Evolutionary conservation across 2,797 vertebrate genomes (phyloP).

Genomic region (Anniella stebbinsi): DNA sequence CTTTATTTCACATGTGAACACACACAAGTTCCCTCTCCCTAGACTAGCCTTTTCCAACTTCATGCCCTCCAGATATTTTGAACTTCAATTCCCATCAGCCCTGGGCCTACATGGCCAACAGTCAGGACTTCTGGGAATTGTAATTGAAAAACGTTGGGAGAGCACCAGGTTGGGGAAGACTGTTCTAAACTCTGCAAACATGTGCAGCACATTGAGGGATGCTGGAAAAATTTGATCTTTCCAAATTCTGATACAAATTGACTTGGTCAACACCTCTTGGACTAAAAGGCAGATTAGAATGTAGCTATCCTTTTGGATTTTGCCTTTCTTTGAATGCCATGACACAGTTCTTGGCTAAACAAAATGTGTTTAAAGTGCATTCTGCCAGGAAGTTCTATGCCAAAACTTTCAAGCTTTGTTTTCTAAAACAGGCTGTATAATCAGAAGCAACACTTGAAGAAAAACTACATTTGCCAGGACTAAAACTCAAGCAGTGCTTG

Average conservation of each 20-base stretch:
- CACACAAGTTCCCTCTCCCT: not conserved
- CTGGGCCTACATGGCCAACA: too few species aligned
- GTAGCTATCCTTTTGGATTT: not conserved
- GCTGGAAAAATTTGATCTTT: not conserved
- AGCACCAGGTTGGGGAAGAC: too few species aligned
- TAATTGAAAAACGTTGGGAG: not conserved
- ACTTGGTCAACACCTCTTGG: not conserved
- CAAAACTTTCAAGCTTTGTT: not conserved
- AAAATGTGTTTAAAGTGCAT: not conserved
- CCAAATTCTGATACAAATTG: not conserved
- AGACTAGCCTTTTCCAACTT: too few species aligned
- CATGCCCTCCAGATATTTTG: not conserved
- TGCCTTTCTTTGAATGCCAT: not conserved
- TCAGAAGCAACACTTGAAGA: not conserved
- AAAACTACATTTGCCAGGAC: not conserved
- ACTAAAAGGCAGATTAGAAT: not conserved
- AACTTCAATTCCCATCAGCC: not conserved
- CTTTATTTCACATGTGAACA: not conserved
- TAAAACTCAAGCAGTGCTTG: not conserved
- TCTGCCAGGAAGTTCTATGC: not conserved
- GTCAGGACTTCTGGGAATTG: not conserved
- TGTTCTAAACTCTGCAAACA: not conserved
- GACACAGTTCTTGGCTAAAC: not conserved
- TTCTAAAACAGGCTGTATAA: not conserved
- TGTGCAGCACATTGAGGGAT: not conserved